These are phyloP conservation scores for Himalopsyche kuldschensis DNA, from an alignment of 2,888 invertebrate species.

Conservation along the genomic window DNA sequence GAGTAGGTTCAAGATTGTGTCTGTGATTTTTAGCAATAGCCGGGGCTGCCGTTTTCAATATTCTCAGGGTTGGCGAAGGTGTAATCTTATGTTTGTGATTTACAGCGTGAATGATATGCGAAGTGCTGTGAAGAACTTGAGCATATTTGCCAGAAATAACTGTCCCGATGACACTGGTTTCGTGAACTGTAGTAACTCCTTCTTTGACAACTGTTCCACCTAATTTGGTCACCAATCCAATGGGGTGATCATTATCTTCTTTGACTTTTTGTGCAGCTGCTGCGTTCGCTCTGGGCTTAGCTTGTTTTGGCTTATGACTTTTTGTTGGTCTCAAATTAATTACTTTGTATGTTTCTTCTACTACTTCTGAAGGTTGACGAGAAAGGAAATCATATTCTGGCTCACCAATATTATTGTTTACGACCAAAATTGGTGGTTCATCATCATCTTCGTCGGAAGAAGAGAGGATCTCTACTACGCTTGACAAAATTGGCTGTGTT, in stretches of 20 bases:
- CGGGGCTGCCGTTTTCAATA: slow-evolving; percentile 77
- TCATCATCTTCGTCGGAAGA: slow-evolving; percentile 42
- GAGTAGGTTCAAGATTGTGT: slow-evolving; percentile 68
- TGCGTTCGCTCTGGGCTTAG: slow-evolving; percentile 52
- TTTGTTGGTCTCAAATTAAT: slow-evolving; percentile 77
- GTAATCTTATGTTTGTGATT: slow-evolving; percentile 65
- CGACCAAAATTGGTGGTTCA: slow-evolving; percentile 62
- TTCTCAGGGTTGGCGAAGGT: slow-evolving; percentile 68
- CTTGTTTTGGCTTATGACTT: slow-evolving; percentile 55
- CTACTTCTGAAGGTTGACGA: slow-evolving; percentile 80
- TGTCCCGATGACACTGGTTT: slow-evolving; percentile 87
- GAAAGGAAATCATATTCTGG: slow-evolving; percentile 85
- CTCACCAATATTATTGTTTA: slow-evolving; percentile 75
- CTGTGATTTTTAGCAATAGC: slow-evolving; percentile 58
- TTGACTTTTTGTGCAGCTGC: slow-evolving; percentile 51
- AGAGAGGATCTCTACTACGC: slow-evolving; percentile 60
- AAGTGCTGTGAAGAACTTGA: slow-evolving; percentile 81
- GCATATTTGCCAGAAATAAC: slow-evolving; percentile 87
- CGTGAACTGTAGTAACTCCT: slow-evolving; percentile 81
- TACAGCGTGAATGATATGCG: slow-evolving; percentile 62
- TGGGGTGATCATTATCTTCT: slow-evolving; percentile 69
- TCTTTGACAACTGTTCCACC: slow-evolving; percentile 83
- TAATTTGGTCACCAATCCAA: slow-evolving; percentile 80
- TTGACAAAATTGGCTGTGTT: slow-evolving; percentile 53
- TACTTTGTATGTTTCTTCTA: slow-evolving; percentile 83